These are phyloP conservation scores for Lepus americanus DNA, from an alignment of 2,113 vertebrate species.

Conservation along the genomic window DNA sequence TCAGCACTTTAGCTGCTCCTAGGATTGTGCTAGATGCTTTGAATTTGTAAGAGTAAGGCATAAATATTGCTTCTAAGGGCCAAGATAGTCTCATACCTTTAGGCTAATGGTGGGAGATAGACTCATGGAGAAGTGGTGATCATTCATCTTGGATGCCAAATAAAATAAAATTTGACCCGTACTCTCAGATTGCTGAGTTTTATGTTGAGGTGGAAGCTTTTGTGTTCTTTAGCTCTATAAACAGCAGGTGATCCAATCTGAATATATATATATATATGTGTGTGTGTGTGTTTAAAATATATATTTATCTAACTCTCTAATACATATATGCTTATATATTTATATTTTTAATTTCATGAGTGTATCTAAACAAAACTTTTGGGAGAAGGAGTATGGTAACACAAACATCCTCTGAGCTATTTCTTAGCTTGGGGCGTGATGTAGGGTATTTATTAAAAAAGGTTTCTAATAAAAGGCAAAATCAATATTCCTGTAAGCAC, in stretches of 20 bases:
- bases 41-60: not conserved
- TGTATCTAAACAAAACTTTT: not conserved
- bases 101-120: not conserved
- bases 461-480: not conserved
- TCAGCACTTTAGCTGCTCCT: slow-evolving; percentile 21
- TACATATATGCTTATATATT: fast-evolving
- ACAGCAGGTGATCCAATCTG: not conserved
- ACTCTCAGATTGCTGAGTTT: not conserved
- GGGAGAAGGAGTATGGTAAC: not conserved
- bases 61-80: not conserved
- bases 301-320: not conserved
- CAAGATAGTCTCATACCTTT: not conserved
- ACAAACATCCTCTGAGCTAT: not conserved
- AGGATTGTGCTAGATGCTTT: not conserved
- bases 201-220: not conserved
- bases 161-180: not conserved
- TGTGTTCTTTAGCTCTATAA: not conserved
- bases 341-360: not conserved
- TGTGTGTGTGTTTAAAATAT: not conserved
- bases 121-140: not conserved
- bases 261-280: not conserved
- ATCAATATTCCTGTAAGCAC: not conserved
- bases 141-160: not conserved
- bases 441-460: not conserved
- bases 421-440: not conserved